Conservation (phyloP, 2,888 invertebrate genomes). For the Epinotia ramella region DNA sequence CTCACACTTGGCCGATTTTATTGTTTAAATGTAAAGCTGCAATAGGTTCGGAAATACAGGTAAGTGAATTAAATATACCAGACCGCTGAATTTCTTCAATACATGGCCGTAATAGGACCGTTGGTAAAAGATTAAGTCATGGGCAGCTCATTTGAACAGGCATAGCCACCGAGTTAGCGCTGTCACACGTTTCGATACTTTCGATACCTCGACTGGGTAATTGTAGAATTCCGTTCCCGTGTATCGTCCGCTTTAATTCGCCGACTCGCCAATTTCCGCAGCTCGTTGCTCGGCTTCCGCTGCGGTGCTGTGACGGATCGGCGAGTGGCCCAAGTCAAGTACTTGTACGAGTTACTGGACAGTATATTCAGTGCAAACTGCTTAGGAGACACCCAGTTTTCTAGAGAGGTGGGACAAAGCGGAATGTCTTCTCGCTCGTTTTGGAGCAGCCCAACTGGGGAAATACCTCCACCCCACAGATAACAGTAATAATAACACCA, state of each 20-base stretch:
- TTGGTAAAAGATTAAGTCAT: no score
- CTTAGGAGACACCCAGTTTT: background rate
- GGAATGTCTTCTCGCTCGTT: no score
- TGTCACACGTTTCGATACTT: background rate
- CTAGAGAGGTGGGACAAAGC: no score
- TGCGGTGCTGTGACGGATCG: slow-evolving; percentile 48
- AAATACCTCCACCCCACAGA: no score
- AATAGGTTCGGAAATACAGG: no score
- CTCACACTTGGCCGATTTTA: no score
- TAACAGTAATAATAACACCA: no score
- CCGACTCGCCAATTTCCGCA: slow-evolving; percentile 74
- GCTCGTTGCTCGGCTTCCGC: slow-evolving; percentile 65
- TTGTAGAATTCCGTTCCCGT: slow-evolving; percentile 61
- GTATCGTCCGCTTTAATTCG: slow-evolving; percentile 68
- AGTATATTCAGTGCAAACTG: background rate
- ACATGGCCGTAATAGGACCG: no score
- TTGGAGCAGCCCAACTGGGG: no score
- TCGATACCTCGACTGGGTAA: background rate
- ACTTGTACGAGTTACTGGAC: background rate
- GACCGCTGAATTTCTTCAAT: no score
- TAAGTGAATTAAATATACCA: no score
- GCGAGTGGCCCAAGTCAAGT: slow-evolving; percentile 33
- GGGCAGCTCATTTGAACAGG: background rate
- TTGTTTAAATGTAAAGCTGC: no score
- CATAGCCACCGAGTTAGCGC: background rate